Base-by-base conservation (phyloP, 2,113 vertebrate genomes). In the Phodopus roborovskii region DNA sequence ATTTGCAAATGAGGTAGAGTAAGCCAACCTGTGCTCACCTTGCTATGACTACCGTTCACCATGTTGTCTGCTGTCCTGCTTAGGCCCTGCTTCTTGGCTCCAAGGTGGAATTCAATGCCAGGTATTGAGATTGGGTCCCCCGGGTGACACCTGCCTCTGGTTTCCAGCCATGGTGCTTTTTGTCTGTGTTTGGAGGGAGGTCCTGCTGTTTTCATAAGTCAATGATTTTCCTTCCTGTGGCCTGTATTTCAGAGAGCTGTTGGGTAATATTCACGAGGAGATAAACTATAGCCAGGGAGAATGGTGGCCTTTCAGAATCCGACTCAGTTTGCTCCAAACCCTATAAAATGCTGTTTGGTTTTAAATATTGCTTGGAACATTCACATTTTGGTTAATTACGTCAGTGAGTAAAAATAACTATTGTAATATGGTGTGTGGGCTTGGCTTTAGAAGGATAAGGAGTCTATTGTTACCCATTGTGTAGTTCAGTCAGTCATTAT, bases 381-480 rank as follows among this genome's bases (percentile, higher is more conserved):
- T 96, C 97, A 86, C 93, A 97, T 95, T 96, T 97, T 91, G 94
- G 93, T 90, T 93, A 95, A 97, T 98, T 91, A 93, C 83, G 86
- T 96, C 97, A 96, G 93, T 88, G 95, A 82, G 87, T 96, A 97
- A 97, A 97, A 97, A 96, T 98, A 97, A 96, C 74, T 86, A 83
- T 94, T 95, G 95, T 94, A 97, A 95, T 96, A 92, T 96, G 96
- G 96, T 95, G 96, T 95, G 96, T 95, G 91, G 96, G 97, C 83
- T 92, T 94, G 94, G 95, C 53, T 94, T 78, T 94, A 92, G 96
- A 71, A 94, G 88, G 68, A 97, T 87, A 96, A 96, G 96, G 97
- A 91, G 53, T 84, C 97, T 90, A 88, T 96, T 98, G 97, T 97
- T 93, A 92, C 90, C 86, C 94, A 74, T 90, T 96, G 79, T 96